Percentiles rank a stretch among this genome's conserved stretches.
Evolutionary conservation across 2,797 vertebrate genomes (phyloP).

Genomic region (Paguma larvata): DNA sequence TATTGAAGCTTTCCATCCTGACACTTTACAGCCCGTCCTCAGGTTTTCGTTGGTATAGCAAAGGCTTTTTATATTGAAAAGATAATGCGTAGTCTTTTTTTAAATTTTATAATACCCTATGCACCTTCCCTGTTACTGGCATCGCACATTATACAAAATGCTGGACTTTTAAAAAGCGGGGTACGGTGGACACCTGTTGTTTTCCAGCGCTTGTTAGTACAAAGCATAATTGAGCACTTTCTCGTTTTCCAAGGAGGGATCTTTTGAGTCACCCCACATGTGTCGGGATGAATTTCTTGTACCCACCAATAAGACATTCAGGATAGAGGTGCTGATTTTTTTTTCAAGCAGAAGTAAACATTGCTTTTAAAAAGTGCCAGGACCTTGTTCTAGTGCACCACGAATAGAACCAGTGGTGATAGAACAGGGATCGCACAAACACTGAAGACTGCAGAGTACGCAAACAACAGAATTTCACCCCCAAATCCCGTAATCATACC

Average conservation of each 20-base stretch:
- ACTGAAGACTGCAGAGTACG: background rate
- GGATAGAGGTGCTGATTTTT: background rate
- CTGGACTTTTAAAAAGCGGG: background rate
- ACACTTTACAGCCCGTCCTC: background rate
- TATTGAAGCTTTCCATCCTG: conserved; percentile 1
- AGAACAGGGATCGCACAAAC: background rate
- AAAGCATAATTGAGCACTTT: background rate
- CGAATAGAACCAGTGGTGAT: background rate
- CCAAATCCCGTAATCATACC: background rate
- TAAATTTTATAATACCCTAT: background rate
- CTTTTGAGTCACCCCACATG: background rate
- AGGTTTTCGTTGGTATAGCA: background rate
- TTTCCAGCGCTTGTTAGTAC: conserved; percentile 13
- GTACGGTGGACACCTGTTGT: background rate
- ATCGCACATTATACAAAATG: background rate
- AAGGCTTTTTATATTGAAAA: background rate
- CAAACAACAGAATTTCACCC: background rate
- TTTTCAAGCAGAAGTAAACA: background rate
- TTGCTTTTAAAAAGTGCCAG: background rate
- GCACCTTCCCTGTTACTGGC: background rate
- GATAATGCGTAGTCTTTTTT: background rate
- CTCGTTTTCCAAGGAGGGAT: background rate
- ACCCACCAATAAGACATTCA: background rate
- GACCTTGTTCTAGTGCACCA: background rate
- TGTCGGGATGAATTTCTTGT: background rate